Base-by-base conservation (phyloP, 2,888 invertebrate genomes). In the Hypercompe scribonia region DNA sequence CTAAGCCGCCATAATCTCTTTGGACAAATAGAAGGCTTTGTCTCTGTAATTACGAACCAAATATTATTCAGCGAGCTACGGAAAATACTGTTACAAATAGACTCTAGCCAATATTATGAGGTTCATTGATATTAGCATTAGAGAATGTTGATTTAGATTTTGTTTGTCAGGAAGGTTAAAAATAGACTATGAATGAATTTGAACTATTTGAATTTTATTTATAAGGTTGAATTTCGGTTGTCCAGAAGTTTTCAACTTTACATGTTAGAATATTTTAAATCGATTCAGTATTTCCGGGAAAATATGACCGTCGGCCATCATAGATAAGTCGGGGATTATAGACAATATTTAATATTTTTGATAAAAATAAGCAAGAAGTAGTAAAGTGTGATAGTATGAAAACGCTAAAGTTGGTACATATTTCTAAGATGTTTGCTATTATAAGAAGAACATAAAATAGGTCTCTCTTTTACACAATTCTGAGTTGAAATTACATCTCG, bases 21-120 rank as follows among this genome's bases (percentile, higher is more conserved):
- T 54, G 24, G 24, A 54, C 50, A 54, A 54, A 54, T 54, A 54
- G 50, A 54, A 54, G 10, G n/a, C 50, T 54, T 54, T 54, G 50
- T 54, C 50, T 54, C 50, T 54, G 50, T 54, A 54, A 54, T 54
- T 54, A 54, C 50, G 50, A 54, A n/a, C n/a, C n/a, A 54, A 54
- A 54, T 54, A 54, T 54, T 54, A 54, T 54, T 54, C 50, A 24
- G 50, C 50, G 50, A 50, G 7, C 24, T 50, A 50, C 8, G 65
- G 65, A 18, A n/a, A n/a, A 34, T 34, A 34, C 65, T 33, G 50
- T 54, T 54, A 10, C n/a, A 54, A 54, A 54, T 54, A 54, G 50
- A 54, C 50, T 54, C n/a, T 24, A n/a, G 24, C 0, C 24, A n/a
- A n/a, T 54, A n/a, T 54, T 54, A 54, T 54, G 24, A 54, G n/a